Conservation (phyloP, 1,140 invertebrate genomes). For the Bombus cullumanus region DNA sequence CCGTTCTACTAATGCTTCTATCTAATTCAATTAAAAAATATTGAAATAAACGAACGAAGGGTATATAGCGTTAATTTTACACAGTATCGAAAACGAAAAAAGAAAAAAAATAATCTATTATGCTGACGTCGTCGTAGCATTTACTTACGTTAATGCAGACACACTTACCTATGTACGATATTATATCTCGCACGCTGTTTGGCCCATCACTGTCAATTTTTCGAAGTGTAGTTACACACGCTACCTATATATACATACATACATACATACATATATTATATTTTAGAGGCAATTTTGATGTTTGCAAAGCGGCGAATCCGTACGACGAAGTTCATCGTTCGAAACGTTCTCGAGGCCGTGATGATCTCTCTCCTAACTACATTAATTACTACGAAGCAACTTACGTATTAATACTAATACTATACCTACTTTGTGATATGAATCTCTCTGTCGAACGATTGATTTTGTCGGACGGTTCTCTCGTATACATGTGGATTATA, state of each 20-base stretch:
- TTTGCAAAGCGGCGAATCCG: slow-evolving; percentile 32
- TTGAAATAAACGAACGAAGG: neutral
- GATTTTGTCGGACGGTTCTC: slow-evolving; percentile 58
- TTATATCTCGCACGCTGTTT: slow-evolving; percentile 60
- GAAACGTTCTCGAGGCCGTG: slow-evolving; percentile 46
- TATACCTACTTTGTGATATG: slow-evolving; percentile 76
- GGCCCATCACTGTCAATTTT: slow-evolving; percentile 77
- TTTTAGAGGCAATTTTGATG: slow-evolving; percentile 72
- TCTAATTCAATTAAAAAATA: neutral
- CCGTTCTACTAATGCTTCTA: slow-evolving; percentile 53
- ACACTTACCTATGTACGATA: slow-evolving; percentile 44
- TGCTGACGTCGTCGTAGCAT: slow-evolving; percentile 33
- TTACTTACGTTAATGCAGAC: slow-evolving; percentile 40
- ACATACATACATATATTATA: slow-evolving; percentile 58
- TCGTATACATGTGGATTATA: slow-evolving; percentile 67
- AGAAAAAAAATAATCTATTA: neutral
- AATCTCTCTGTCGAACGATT: slow-evolving; percentile 65
- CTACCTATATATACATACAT: slow-evolving; percentile 26
- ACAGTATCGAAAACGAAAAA: slow-evolving; percentile 15
- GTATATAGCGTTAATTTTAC: slow-evolving; percentile 49
- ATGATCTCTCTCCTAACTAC: slow-evolving; percentile 59
- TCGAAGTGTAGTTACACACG: slow-evolving; percentile 65
- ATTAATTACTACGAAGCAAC: slow-evolving; percentile 49
- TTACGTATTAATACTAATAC: slow-evolving; percentile 45
- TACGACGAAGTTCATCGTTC: slow-evolving; percentile 50